Conservation (phyloP, 1,140 invertebrate genomes). For the Nephila pilipes region DNA sequence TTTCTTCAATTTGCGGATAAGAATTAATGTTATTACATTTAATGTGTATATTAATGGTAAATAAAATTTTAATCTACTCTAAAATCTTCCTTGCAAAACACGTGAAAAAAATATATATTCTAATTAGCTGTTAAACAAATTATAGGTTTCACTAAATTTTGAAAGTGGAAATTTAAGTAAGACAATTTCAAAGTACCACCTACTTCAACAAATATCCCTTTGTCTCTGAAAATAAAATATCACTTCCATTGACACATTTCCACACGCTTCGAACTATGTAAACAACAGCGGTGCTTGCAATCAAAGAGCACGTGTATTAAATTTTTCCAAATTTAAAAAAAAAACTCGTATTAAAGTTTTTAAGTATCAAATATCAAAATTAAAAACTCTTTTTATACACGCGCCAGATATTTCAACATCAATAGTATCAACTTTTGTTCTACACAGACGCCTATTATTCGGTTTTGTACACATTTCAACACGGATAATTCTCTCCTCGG, state of each 20-base stretch:
- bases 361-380: background rate
- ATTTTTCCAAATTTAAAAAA: background rate
- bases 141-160: too few species aligned
- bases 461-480: conserved; percentile 3
- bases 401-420: background rate
- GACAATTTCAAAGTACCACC: background rate
- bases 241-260: background rate
- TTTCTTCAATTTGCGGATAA: background rate
- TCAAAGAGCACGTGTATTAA: background rate
- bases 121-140: too few species aligned
- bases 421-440: background rate
- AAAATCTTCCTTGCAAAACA: too few species aligned
- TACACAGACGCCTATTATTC: conserved; percentile 8
- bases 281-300: background rate
- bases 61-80: too few species aligned
- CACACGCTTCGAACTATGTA: background rate
- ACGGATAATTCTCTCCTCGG: background rate
- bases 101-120: too few species aligned
- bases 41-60: too few species aligned
- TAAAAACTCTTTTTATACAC: background rate
- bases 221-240: too few species aligned
- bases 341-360: background rate
- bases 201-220: background rate
- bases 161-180: too few species aligned
- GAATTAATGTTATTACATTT: too few species aligned